Evolutionary conservation across 1,140 invertebrate species (phyloP).

Genomic region (Fopius arisanus): DNA sequence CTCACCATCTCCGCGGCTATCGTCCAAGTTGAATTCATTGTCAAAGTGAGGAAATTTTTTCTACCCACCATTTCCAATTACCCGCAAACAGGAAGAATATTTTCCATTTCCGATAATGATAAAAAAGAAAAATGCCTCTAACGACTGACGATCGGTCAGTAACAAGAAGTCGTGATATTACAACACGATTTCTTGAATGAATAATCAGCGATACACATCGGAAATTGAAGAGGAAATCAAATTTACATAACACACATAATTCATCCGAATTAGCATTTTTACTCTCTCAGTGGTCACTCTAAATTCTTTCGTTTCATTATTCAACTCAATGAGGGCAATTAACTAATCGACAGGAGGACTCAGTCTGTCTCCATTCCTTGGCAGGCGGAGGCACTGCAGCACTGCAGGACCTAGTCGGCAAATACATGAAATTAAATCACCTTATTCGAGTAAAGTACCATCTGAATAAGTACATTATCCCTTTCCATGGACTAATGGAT

Average conservation of each 20-base stretch:
- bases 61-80: neutral
- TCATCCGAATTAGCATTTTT: neutral
- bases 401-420: slow-evolving; percentile 66
- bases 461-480: slow-evolving; percentile 16
- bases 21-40: slow-evolving; percentile 74
- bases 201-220: neutral
- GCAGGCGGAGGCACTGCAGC: slow-evolving; percentile 68
- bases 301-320: no score
- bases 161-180: neutral
- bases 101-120: neutral
- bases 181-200: neutral
- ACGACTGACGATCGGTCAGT: neutral
- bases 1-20: slow-evolving; percentile 74
- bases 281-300: neutral
- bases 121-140: neutral
- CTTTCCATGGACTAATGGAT: neutral
- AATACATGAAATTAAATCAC: slow-evolving; percentile 65
- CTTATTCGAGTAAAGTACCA: slow-evolving; percentile 63
- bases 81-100: neutral
- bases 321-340: no score
- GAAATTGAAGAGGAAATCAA: no score
- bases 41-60: slow-evolving; percentile 59
- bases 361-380: slow-evolving; percentile 67
- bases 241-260: neutral
- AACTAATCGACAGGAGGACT: slow-evolving; percentile 61